A percentile compares a stretch with the other conserved stretches of the same genome.
Conservation (phyloP, 2,797 vertebrate species). For the Erithacus rubecula region DNA sequence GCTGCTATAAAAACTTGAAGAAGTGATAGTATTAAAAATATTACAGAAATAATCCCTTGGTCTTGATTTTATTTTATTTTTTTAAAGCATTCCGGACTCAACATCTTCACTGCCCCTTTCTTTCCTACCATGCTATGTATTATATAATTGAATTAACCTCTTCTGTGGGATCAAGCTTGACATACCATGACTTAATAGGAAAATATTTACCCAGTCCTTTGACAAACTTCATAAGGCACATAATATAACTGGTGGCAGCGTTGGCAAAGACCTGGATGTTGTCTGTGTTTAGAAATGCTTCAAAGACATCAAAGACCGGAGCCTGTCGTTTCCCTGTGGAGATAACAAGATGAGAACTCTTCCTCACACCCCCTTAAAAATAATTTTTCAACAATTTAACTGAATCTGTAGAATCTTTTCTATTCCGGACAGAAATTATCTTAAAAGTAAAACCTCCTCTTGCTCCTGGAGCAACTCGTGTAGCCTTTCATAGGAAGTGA, state of each 20-base stretch:
- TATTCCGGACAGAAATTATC: not conserved
- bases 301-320: constrained; percentile 96
- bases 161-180: not conserved
- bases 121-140: not conserved
- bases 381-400: not conserved
- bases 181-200: not conserved
- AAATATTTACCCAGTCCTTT: constrained; percentile 89
- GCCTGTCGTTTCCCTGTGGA: constrained; percentile 89
- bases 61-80: no score
- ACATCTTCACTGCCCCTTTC: no score
- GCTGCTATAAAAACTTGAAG: not conserved
- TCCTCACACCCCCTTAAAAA: not conserved
- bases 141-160: not conserved
- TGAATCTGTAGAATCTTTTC: not conserved
- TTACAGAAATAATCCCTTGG: no score
- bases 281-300: constrained; percentile 96
- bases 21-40: no score
- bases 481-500: not conserved
- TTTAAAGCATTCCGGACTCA: no score
- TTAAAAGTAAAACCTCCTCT: not conserved
- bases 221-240: constrained; percentile 99
- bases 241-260: constrained; percentile 96
- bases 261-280: constrained; percentile 99
- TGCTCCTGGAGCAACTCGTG: not conserved
- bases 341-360: constrained; percentile 1